Base-by-base conservation (phyloP, 2,888 invertebrate genomes). In the Craniophora ligustri region DNA sequence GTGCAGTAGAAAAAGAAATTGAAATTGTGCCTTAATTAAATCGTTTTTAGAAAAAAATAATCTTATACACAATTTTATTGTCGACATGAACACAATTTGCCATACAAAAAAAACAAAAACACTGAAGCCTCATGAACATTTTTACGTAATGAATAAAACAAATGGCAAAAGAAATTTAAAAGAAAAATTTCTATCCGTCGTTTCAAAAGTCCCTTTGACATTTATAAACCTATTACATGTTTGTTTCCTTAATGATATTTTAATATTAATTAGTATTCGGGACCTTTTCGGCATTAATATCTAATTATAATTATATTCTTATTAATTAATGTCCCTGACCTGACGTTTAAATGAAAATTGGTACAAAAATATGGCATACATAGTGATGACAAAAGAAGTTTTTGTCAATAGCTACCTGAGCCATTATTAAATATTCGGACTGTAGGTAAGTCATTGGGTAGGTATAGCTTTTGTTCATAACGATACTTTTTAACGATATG, bases 311-410 rank as follows among this genome's bases (percentile, higher is more conserved):
- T n/a, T n/a, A n/a, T n/a, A 5, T 36, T 23, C 8, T 26, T 21
- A 42, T 34, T 18, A 11, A 48, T 45, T 13, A 32, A 13, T 18
- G 15, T n/a, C 14, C 2, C 14, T 5, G 14, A 6, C 13, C 21
- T 38, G 26, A 8, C 2, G 10, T 23, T 23, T 23, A 10, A 23
- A 10, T 6, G 19, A 19, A 6, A 18, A 15, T 8, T 7, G 18
- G 6, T n/a, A 15, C 10, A 18, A 10, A 6, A 54, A 36, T 50
- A 34, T 16, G 31, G 48, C 51, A 32, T 49, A 50, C 39, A 51
- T 14, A 56, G 26, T 6, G 42, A 55, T 61, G 63, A 66, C 70
- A 70, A 73, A 70, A 55, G 51, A 35, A 66, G 66, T 62, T 71
- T 64, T 55, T 61, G 54, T 58, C 72, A 16, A 56, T 35, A 21